Evolutionary conservation across 2,888 invertebrate genomes (phyloP).

Genomic region (Brassicogethes aeneus): DNA sequence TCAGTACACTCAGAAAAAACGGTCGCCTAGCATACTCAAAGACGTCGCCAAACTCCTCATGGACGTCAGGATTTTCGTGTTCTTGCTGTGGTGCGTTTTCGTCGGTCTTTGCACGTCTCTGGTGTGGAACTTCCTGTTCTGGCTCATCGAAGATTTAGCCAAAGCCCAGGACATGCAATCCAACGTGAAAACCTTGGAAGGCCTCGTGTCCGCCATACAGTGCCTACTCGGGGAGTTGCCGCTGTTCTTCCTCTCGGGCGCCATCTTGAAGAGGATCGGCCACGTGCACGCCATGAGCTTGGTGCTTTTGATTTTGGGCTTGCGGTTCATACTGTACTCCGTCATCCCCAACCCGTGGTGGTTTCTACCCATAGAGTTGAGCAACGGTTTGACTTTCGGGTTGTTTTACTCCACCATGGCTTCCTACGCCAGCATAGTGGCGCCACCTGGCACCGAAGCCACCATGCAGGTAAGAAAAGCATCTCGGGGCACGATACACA

Average conservation of each 20-base stretch:
- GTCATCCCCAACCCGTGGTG: constrained; percentile 72
- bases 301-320: constrained; percentile 68
- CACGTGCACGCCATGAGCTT: constrained; percentile 77
- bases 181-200: constrained; percentile 43
- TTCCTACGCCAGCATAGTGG: constrained; percentile 75
- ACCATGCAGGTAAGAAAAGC: constrained; percentile 61
- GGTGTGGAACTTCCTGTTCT: constrained; percentile 82
- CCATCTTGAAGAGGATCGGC: constrained; percentile 68
- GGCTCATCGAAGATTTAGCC: constrained; percentile 71
- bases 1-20: constrained; percentile 54
- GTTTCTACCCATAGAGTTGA: constrained; percentile 73
- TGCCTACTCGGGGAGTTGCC: constrained; percentile 80
- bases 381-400: constrained; percentile 84
- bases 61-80: constrained; percentile 60
- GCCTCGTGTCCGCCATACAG: constrained; percentile 44
- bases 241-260: constrained; percentile 75
- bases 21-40: constrained; percentile 56
- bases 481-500: neutral
- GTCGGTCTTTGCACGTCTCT: constrained; percentile 79
- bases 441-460: constrained; percentile 77
- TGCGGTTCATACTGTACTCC: constrained; percentile 77
- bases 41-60: constrained; percentile 60
- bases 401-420: constrained; percentile 84
- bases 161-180: constrained; percentile 35
- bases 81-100: constrained; percentile 69